Evolutionary conservation across 2,888 invertebrate genomes (phyloP).

Genomic region (Apamea monoglypha): DNA sequence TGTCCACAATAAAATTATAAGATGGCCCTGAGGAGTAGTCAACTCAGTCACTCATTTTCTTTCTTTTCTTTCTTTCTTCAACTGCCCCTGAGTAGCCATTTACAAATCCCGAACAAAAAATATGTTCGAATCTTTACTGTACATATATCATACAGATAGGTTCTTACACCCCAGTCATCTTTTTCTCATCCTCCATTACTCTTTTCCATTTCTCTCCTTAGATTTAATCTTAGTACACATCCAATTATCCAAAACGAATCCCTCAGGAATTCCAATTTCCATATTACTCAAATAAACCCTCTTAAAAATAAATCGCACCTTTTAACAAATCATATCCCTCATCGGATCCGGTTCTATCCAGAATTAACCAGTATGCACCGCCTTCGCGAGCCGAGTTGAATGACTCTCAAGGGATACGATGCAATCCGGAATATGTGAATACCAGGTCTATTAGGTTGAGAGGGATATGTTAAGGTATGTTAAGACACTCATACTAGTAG

Average conservation of each 20-base stretch:
- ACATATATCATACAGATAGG: neutral
- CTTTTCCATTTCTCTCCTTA: neutral
- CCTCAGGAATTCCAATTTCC: neutral
- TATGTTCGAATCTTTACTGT: too few species aligned
- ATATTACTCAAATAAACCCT: slow-evolving; percentile 22
- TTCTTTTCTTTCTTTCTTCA: too few species aligned
- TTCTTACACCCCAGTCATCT: neutral
- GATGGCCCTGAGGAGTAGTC: neutral
- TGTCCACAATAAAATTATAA: too few species aligned
- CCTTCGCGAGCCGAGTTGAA: slow-evolving; percentile 51
- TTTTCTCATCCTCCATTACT: too few species aligned
- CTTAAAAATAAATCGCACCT: slow-evolving; percentile 14
- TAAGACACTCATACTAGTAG: slow-evolving; percentile 9
- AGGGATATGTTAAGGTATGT: slow-evolving; percentile 50
- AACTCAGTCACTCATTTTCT: too few species aligned
- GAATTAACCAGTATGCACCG: slow-evolving; percentile 65
- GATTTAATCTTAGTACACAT: neutral
- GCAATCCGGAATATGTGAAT: slow-evolving; percentile 74
- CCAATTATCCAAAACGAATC: neutral
- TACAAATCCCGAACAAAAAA: neutral
- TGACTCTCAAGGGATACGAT: slow-evolving; percentile 67
- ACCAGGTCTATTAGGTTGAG: slow-evolving; percentile 46
- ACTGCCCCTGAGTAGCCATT: neutral
- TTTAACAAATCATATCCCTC: slow-evolving; percentile 70
- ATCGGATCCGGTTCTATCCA: slow-evolving; percentile 63